Evolutionary conservation across 2,113 vertebrate species (phyloP).

Genomic region (Martes martes): DNA sequence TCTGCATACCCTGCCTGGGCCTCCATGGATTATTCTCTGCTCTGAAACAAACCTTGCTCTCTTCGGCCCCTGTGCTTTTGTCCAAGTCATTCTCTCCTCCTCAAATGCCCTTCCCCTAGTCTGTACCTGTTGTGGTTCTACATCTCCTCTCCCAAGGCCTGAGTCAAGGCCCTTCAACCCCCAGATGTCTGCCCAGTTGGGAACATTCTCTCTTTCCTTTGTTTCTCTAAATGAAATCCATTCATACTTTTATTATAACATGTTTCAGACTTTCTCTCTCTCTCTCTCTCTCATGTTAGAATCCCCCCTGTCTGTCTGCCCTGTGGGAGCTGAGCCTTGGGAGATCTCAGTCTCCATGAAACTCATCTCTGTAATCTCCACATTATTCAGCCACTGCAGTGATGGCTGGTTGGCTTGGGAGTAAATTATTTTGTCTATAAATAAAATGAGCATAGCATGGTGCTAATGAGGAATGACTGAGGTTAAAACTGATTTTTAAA

Average conservation of each 20-base stretch:
- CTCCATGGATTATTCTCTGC: neutral
- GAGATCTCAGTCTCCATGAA: neutral
- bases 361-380: neutral
- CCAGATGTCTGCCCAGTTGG: neutral
- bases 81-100: neutral
- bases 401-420: neutral
- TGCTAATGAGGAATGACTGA: neutral
- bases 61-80: neutral
- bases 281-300: neutral
- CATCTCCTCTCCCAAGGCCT: neutral
- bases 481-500: neutral
- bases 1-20: rapidly evolving
- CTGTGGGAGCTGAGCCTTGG: neutral
- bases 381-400: neutral
- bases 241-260: neutral
- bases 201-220: neutral
- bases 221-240: neutral
- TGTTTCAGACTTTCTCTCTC: neutral
- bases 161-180: neutral
- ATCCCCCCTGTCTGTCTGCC: neutral
- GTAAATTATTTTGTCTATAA: conserved; percentile 34
- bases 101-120: neutral
- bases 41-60: neutral
- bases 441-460: neutral
- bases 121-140: neutral